Base-by-base conservation (phyloP, 2,113 vertebrate genomes). In the Corythoichthys intestinalis region DNA sequence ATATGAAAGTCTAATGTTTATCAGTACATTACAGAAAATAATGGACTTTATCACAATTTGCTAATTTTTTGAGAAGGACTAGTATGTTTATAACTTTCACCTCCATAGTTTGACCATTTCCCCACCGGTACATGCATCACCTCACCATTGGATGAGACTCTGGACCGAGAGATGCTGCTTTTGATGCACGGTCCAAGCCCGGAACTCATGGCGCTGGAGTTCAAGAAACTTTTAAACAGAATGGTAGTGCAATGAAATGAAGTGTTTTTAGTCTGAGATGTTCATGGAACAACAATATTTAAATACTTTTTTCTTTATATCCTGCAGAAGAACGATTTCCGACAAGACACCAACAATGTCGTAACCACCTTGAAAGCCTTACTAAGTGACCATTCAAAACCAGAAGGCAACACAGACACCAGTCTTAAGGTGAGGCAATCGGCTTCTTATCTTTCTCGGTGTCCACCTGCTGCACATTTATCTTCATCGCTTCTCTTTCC, bases 91-190 rank as follows among this genome's bases (percentile, higher is more conserved):
- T 5, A 44, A 44, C 41, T 44, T 44, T 7, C 6, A 5, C 41
- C 6, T 44, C 50, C 87, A 70, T 85, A 75, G 67, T 67, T 46
- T 17, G 85, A 91, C 6, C 70, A 37, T 71, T 62, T 89, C 44
- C 79, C 82, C 28, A 65, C 81, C 8, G 77, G 64, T 0, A 70
- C 77, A 71, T 85, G 75, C 72, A 50, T 74, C 10, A 74, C 79
- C 6, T 89, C 72, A 0, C 72, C 86, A 0, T 76, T 93, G 75
- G 94, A 94, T 50, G 85, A 89, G 79, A 91, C 87, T 0, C 77
- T 94, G 86, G 94, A 94, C 83, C 88, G 79, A 70, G 94, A 95
- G 73, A 91, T 94, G 56, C 79, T 93, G 13, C n/a, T 93, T 65
- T 88, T 95, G 67, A 84, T 94, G 11, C 92, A 94, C 73, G 91